phyloP scores from a whole-genome alignment of 2,113 vertebrate species.

The Siniperca knerii region DNA sequence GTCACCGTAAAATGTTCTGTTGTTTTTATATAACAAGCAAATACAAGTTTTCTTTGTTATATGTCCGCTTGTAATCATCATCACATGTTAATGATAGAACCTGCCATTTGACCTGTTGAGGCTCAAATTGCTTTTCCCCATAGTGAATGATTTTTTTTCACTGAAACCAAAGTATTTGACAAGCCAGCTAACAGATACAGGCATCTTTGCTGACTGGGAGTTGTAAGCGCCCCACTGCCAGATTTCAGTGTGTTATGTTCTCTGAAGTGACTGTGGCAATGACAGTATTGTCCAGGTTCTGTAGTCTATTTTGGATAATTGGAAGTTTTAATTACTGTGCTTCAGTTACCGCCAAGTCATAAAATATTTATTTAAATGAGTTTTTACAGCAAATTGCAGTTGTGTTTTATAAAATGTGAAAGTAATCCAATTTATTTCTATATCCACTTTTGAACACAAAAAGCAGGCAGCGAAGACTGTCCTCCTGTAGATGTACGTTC shows the following conservation, averaged over 20 bases:
- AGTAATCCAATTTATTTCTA: neutral
- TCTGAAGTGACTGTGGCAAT: neutral
- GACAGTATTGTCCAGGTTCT: neutral
- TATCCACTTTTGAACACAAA: neutral
- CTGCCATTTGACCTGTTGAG: neutral
- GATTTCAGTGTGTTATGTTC: neutral
- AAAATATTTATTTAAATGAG: too few species aligned
- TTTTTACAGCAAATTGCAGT: too few species aligned
- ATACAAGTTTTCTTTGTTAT: neutral
- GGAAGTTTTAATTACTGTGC: neutral
- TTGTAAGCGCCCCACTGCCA: neutral
- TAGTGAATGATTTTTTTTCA: neutral
- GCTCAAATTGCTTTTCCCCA: neutral
- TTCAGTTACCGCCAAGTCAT: neutral
- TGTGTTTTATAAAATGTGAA: neutral
- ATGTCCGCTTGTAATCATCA: neutral
- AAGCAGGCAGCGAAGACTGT: neutral
- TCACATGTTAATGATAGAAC: neutral
- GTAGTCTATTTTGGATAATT: neutral
- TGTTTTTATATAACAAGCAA: neutral
- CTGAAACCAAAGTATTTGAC: neutral
- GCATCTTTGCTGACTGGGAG: neutral
- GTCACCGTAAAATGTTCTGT: neutral
- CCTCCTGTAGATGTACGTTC: too few species aligned
- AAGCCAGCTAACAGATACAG: neutral